Percentiles rank a stretch among this genome's conserved stretches.
phyloP scores from a whole-genome alignment of 2,888 invertebrate species.

The Theretra japonica region DNA sequence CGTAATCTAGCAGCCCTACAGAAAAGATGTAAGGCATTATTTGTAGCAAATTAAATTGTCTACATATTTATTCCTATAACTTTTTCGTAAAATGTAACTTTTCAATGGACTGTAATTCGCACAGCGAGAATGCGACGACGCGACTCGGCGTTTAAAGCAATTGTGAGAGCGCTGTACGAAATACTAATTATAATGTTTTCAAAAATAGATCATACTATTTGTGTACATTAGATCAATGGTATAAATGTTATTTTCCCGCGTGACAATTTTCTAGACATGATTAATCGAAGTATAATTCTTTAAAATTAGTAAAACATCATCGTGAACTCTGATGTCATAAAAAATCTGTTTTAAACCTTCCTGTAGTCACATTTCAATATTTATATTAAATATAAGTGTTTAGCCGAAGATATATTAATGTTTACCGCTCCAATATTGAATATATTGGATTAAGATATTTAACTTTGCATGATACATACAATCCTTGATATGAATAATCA shows the following conservation, averaged over 20 bases:
- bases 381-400: not conserved
- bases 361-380: not conserved
- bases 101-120: too few relatives aligned
- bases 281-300: too few relatives aligned
- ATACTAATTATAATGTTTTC: not conserved
- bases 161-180: not conserved
- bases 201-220: not conserved
- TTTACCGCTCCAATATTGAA: too few relatives aligned
- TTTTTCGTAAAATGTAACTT: too few relatives aligned
- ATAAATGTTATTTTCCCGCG: not conserved
- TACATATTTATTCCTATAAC: too few relatives aligned
- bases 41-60: too few relatives aligned
- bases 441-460: not conserved
- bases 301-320: not conserved
- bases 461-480: not conserved
- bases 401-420: not conserved
- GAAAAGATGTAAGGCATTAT: too few relatives aligned
- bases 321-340: not conserved
- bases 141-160: not conserved
- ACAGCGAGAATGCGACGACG: too few relatives aligned
- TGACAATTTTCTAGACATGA: not conserved
- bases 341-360: not conserved
- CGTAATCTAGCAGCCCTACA: too few relatives aligned
- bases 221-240: not conserved
- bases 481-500: slow-evolving; percentile 18